Base-by-base conservation (phyloP, 2,888 invertebrate genomes). In the Cinara cedri region DNA sequence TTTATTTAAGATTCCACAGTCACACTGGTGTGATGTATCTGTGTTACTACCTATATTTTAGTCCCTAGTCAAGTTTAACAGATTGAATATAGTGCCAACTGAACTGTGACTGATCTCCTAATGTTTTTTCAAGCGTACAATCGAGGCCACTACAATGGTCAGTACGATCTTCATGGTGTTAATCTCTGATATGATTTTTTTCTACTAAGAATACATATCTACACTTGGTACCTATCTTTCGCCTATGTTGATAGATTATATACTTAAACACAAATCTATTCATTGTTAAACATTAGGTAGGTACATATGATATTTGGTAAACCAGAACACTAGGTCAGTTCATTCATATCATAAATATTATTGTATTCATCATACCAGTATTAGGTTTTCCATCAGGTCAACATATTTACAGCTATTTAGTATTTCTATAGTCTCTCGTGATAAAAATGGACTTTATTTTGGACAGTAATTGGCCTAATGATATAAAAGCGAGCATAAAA, bases 101-200 rank as follows among this genome's bases (percentile, higher is more conserved):
- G 76, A 76, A 76, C 76, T 16, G 26, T 76, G 55, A 66, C 76
- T 16, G 26, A 68, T 76, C 65, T 65, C 65, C n/a, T 75, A 44
- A 75, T 54, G 44, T 24, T 65, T 75, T 75, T 75, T 75, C 76
- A 76, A 13, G 66, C 34, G 8, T 76, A 26, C 66, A 76, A 76
- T 68, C 76, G 66, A 76, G 76, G 76, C 66, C 76, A 76, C 19
- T 76, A 46, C 76, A 76, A 76, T 46, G 76, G 76, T 76, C 66
- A 76, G 24, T 66, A 19, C 16, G 21, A 76, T 75, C 55, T 76
- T 76, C 55, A 76, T 26, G 66, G 66, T 76, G 26, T 8, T 76
- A 76, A 76, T 66, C 76, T 68, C 76, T 57, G 65, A 75, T 42
- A 11, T 72, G 1, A 66, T 66, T 76, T 60, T 72, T 66, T 19